phyloP scores from a whole-genome alignment of 2,113 vertebrate genomes.

The Neolamprologus fasciatus region DNA sequence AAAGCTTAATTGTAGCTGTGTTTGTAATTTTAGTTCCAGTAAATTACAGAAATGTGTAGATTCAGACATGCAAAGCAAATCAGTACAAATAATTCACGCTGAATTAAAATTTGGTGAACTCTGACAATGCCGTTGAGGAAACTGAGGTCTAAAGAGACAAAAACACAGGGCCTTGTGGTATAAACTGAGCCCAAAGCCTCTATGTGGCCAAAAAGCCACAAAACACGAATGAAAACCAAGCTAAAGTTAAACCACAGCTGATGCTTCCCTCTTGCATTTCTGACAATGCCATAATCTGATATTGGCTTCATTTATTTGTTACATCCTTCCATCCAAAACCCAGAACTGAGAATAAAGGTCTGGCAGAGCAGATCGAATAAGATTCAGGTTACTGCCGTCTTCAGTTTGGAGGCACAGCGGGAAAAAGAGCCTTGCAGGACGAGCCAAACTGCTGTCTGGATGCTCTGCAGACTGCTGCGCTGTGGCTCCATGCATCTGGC shows the following conservation, averaged over 20 bases:
- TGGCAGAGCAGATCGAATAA: not conserved
- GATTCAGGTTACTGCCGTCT: not conserved
- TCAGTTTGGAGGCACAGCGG: not conserved
- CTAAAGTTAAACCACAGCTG: not conserved
- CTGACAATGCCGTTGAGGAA: not conserved
- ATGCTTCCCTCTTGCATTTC: not conserved
- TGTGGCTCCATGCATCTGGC: constrained; percentile 11
- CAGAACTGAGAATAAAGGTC: not conserved
- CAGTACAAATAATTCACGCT: not conserved
- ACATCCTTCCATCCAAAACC: not conserved
- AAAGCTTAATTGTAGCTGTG: not conserved
- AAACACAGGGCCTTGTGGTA: not conserved
- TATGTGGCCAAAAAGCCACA: not conserved
- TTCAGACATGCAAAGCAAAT: not conserved
- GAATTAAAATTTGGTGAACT: not conserved
- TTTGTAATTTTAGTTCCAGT: not conserved
- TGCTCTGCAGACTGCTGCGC: not conserved
- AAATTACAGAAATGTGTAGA: not conserved
- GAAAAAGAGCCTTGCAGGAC: not conserved
- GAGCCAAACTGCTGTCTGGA: constrained; percentile 4
- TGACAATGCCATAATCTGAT: not conserved
- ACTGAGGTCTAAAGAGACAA: not conserved
- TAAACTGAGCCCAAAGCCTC: not conserved
- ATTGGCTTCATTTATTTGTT: not conserved
- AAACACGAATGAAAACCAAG: not conserved